These are phyloP conservation scores for Eucidaris tribuloides DNA, from an alignment of 35 echinoderm and acorn worm genomes.

Conservation along the genomic window DNA sequence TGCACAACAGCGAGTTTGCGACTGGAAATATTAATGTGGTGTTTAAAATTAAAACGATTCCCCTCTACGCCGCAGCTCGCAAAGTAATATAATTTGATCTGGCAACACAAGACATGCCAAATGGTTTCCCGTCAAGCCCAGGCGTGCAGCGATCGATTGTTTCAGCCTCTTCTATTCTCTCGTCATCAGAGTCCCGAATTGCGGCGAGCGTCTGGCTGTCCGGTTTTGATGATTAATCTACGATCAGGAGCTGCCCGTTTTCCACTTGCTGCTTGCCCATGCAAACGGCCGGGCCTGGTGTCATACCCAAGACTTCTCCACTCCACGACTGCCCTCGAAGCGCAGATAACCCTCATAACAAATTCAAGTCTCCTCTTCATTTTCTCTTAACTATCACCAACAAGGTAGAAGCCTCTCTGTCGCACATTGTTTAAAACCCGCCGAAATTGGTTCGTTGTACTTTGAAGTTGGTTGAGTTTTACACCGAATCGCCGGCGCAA, in stretches of 20 bases:
- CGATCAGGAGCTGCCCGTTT: constrained; percentile 3
- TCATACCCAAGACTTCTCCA: background rate
- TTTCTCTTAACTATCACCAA: background rate
- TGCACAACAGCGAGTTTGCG: no score
- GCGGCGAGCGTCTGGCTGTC: background rate
- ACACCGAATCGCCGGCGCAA: background rate
- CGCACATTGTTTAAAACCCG: constrained; percentile 17
- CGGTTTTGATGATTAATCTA: constrained; percentile 2
- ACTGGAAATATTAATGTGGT: constrained; percentile 20
- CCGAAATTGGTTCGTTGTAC: background rate
- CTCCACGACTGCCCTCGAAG: background rate
- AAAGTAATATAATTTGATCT: no score
- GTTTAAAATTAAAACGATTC: constrained; percentile 18
- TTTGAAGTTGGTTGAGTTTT: background rate
- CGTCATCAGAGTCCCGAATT: background rate
- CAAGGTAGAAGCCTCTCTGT: background rate
- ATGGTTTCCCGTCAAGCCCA: background rate
- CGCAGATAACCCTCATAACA: background rate
- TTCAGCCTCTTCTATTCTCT: background rate
- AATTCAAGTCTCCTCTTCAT: background rate
- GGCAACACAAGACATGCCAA: no score
- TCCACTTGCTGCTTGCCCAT: background rate
- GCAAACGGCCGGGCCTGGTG: background rate
- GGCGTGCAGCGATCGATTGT: background rate
- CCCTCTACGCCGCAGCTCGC: background rate